A percentile compares a stretch with the other conserved stretches of the same genome.
These are phyloP conservation scores for Acleris laterana DNA, from an alignment of 2,888 invertebrate species.

Conservation along the genomic window DNA sequence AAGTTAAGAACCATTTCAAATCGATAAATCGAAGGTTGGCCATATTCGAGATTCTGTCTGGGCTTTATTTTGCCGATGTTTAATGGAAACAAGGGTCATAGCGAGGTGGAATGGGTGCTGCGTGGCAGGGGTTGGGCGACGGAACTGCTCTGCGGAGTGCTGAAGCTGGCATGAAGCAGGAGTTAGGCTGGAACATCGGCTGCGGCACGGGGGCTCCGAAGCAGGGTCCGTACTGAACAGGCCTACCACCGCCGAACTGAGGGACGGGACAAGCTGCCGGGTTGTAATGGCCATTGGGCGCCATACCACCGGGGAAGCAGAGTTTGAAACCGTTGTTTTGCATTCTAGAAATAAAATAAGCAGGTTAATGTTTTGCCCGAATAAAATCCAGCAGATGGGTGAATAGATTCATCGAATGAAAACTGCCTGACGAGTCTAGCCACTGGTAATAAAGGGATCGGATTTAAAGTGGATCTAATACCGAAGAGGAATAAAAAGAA, in stretches of 20 bases:
- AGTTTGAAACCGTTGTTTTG: slow-evolving; percentile 60
- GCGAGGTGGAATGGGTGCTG: slow-evolving; percentile 37
- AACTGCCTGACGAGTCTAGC: not conserved
- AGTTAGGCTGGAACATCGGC: slow-evolving; percentile 50
- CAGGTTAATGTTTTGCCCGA: not conserved
- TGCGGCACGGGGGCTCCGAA: slow-evolving; percentile 41
- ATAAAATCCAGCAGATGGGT: no score
- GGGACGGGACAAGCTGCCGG: slow-evolving; percentile 30
- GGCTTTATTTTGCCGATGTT: slow-evolving; percentile 3
- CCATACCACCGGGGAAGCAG: slow-evolving; percentile 30
- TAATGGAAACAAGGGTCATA: slow-evolving; percentile 46
- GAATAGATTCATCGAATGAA: no score
- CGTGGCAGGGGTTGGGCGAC: slow-evolving; percentile 43
- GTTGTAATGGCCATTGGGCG: slow-evolving; percentile 37
- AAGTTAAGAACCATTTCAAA: slow-evolving; percentile 10
- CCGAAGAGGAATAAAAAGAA: no score
- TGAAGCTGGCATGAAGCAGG: slow-evolving; percentile 62
- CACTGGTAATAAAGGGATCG: no score
- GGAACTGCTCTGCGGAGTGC: slow-evolving; percentile 51
- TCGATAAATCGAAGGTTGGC: slow-evolving; percentile 28
- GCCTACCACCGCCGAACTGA: slow-evolving; percentile 25
- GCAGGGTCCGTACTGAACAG: slow-evolving; percentile 44
- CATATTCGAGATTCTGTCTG: slow-evolving; percentile 49
- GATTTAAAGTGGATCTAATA: no score
- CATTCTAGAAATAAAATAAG: slow-evolving; percentile 58